A percentile compares a stretch with the other conserved stretches of the same genome.
phyloP scores from a whole-genome alignment of 1,140 invertebrate genomes.

The Megathymus violae region DNA sequence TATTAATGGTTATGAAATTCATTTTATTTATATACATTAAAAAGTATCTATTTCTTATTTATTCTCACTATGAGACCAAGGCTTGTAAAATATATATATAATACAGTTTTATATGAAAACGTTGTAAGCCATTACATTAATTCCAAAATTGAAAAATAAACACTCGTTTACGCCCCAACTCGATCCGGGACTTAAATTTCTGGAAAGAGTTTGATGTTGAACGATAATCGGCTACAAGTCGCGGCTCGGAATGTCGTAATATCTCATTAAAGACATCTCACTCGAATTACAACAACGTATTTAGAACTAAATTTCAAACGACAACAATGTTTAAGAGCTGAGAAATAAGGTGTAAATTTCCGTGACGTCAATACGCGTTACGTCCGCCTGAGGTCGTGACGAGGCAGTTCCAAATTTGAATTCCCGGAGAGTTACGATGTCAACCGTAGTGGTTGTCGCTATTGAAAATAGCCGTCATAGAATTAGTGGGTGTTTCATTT shows the following conservation, averaged over 20 bases:
- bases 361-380: constrained; percentile 22
- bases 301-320: constrained; percentile 1
- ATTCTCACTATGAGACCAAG: too few relatives aligned
- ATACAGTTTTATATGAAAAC: too few relatives aligned
- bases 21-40: too few relatives aligned
- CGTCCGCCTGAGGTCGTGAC: constrained; percentile 43
- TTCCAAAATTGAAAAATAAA: constrained; percentile 68
- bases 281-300: constrained; percentile 26
- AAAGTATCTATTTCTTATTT: too few relatives aligned
- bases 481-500: constrained; percentile 36
- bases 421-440: constrained; percentile 76
- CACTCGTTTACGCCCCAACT: constrained; percentile 67
- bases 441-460: constrained; percentile 61
- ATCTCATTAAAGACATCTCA: constrained; percentile 76
- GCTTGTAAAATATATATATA: too few relatives aligned
- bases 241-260: constrained; percentile 73
- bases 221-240: constrained; percentile 72
- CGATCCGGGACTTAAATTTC: constrained; percentile 80
- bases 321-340: not conserved
- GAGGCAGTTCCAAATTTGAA: constrained; percentile 69
- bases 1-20: too few relatives aligned
- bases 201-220: constrained; percentile 79
- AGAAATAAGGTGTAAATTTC: constrained; percentile 45
- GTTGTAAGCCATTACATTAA: constrained; percentile 65
- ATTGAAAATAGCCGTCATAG: constrained; percentile 47